Percentiles rank a stretch among this genome's conserved stretches.
These are phyloP conservation scores for Notamacropus eugenii DNA, from an alignment of 2,797 vertebrate genomes.

Conservation along the genomic window DNA sequence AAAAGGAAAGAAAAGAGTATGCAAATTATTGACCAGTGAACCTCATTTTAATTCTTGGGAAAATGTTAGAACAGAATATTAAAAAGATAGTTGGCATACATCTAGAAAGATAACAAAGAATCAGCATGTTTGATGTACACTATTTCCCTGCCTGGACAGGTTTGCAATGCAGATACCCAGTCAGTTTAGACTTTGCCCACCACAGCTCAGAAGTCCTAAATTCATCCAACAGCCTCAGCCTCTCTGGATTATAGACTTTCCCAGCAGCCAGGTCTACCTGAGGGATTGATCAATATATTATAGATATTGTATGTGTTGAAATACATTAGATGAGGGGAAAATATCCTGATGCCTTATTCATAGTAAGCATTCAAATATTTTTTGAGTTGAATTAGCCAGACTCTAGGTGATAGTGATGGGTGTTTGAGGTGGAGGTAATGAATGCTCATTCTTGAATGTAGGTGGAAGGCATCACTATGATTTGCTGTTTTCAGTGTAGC, in stretches of 20 bases:
- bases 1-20: not conserved
- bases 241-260: not conserved
- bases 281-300: not conserved
- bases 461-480: not conserved
- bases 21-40: not conserved
- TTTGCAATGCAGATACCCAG: not conserved
- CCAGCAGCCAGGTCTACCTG: not conserved
- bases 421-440: too few species aligned
- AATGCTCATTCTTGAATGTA: too few species aligned
- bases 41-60: too few species aligned
- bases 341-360: not conserved
- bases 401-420: too few species aligned
- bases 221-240: not conserved
- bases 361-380: not conserved
- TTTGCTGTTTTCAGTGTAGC: not conserved
- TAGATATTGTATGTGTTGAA: not conserved
- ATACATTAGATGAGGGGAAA: not conserved
- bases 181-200: not conserved
- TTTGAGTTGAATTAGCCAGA: not conserved
- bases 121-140: too few species aligned
- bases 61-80: too few species aligned
- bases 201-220: too few species aligned
- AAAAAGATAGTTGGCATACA: not conserved
- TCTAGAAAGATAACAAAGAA: not conserved
- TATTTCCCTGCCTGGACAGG: not conserved